Conservation (phyloP, 2,888 invertebrate species). For the Thumatha senex region DNA sequence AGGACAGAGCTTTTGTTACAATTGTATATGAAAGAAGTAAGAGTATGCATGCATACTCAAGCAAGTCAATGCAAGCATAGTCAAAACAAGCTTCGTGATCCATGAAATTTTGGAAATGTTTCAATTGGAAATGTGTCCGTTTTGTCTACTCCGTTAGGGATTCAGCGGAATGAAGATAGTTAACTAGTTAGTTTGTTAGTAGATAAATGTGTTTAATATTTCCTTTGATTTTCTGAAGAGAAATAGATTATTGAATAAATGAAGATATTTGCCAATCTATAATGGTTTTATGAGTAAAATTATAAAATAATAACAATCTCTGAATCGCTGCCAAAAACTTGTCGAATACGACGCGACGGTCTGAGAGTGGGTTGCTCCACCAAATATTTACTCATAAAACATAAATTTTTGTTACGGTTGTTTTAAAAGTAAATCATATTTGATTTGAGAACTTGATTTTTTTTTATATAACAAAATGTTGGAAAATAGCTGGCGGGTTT, state of each 20-base stretch:
- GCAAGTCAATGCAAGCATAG: too few relatives aligned
- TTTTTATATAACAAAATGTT: background rate
- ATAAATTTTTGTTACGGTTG: conserved; percentile 52
- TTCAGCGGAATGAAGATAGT: too few relatives aligned
- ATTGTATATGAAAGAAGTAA: too few relatives aligned
- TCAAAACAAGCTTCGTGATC: too few relatives aligned
- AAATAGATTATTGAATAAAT: conserved; percentile 50
- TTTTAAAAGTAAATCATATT: conserved; percentile 56
- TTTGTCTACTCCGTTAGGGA: too few relatives aligned
- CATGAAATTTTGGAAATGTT: too few relatives aligned
- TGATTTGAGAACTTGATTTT: conserved; percentile 22
- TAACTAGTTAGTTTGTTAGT: too few relatives aligned
- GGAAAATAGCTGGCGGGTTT: background rate
- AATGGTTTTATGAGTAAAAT: conserved; percentile 71
- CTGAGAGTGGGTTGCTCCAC: conserved; percentile 55
- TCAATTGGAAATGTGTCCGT: too few relatives aligned
- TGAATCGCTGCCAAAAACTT: conserved; percentile 71
- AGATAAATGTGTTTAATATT: conserved; percentile 49
- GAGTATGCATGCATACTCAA: too few relatives aligned
- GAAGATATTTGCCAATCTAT: conserved; percentile 67
- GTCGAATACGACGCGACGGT: conserved; percentile 52
- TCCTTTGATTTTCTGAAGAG: conserved; percentile 62
- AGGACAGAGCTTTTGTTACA: too few relatives aligned
- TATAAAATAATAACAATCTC: conserved; percentile 72
- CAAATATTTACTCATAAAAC: conserved; percentile 61